Percentiles rank a stretch among this genome's conserved stretches.
Evolutionary conservation across 2,888 invertebrate genomes (phyloP).

Genomic region (Coremacera marginata): DNA sequence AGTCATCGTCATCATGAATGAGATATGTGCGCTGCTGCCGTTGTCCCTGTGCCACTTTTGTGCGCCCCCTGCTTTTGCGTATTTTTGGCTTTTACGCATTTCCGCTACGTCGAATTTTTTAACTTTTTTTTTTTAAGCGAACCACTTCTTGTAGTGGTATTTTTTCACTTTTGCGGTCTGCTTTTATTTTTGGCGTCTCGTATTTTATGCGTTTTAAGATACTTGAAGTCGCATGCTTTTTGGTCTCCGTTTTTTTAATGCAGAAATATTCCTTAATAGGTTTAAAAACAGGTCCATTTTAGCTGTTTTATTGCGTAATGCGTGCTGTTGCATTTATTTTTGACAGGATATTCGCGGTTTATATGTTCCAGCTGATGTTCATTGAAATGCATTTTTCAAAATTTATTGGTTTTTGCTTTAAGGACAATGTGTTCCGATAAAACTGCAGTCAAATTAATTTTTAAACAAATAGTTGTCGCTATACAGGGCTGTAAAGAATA

Average conservation of each 20-base stretch:
- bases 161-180: background rate
- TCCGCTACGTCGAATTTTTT: conserved; percentile 1
- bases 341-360: too few relatives aligned
- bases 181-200: conserved; percentile 14
- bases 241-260: background rate
- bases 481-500: too few relatives aligned
- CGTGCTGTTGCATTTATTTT: too few relatives aligned
- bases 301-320: background rate
- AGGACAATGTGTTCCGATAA: too few relatives aligned
- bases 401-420: too few relatives aligned
- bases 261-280: too few relatives aligned
- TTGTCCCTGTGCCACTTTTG: background rate
- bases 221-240: background rate
- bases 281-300: background rate
- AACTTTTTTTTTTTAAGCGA: background rate
- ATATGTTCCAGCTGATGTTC: too few relatives aligned
- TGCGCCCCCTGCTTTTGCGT: background rate
- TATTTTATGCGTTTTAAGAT: conserved; percentile 11
- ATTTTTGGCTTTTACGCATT: conserved; percentile 23
- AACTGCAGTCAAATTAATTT: too few relatives aligned
- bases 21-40: background rate
- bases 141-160: too few relatives aligned
- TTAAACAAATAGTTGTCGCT: too few relatives aligned
- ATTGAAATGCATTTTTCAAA: too few relatives aligned
- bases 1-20: conserved; percentile 2